Evolutionary conservation across 2,888 invertebrate species (phyloP).

Genomic region (Calameuta pallipes): DNA sequence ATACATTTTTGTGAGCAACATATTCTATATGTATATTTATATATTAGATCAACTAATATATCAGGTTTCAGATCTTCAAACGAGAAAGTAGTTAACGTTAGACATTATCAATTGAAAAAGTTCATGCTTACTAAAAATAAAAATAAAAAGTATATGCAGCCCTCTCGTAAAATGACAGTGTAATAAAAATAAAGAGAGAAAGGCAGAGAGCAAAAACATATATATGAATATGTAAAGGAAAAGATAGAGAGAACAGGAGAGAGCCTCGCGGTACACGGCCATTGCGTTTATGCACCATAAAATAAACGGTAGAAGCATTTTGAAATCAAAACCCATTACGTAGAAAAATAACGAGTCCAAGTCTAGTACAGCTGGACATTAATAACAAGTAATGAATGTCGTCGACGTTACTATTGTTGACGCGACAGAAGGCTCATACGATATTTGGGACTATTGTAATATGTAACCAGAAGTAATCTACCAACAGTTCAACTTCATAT

Average conservation of each 20-base stretch:
- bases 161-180: not conserved
- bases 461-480: not conserved
- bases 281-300: not conserved
- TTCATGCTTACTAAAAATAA: not conserved
- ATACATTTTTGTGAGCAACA: conserved; percentile 45
- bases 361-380: not conserved
- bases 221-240: not conserved
- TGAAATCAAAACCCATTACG: not conserved
- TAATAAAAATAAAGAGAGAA: not conserved
- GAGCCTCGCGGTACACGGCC: not conserved
- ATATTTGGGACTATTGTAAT: no score
- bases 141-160: not conserved
- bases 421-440: no score
- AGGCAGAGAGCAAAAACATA: not conserved
- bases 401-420: not conserved
- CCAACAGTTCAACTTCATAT: not conserved
- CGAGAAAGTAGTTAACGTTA: not conserved
- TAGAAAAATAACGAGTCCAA: not conserved
- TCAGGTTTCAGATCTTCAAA: not conserved
- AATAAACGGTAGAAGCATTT: not conserved
- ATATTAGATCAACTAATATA: conserved; percentile 9
- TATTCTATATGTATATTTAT: conserved; percentile 34
- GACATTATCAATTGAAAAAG: not conserved
- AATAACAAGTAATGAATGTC: not conserved
- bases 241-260: not conserved